A percentile compares a stretch with the other conserved stretches of the same genome.
Evolutionary conservation across 2,113 vertebrate genomes (phyloP).

Genomic region (Phainopepla nitens): DNA sequence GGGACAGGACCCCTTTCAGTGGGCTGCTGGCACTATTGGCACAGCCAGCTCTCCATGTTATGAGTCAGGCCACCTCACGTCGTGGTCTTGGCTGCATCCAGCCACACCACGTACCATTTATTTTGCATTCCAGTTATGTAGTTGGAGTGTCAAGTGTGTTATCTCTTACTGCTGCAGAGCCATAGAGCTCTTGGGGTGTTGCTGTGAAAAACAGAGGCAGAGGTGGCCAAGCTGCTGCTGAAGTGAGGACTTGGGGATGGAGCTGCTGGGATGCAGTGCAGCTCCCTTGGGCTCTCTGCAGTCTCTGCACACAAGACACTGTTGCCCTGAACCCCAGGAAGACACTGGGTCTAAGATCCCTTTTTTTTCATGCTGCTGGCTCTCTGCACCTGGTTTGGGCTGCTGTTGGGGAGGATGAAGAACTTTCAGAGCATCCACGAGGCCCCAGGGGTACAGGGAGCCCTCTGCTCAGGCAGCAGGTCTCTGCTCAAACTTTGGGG

Average conservation of each 20-base stretch:
- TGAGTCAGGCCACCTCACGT: not conserved
- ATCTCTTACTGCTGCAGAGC: not conserved
- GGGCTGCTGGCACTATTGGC: not conserved
- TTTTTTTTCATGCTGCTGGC: not conserved
- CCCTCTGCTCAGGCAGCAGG: not conserved
- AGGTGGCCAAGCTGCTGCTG: not conserved
- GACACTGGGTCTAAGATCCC: not conserved
- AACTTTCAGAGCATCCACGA: fast-evolving
- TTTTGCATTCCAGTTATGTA: not conserved
- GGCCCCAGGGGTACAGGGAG: not conserved
- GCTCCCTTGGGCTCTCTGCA: not conserved
- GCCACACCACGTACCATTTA: not conserved
- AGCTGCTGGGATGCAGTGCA: not conserved
- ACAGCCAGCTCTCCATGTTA: fast-evolving
- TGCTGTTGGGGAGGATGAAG: not conserved
- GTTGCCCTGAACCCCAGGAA: not conserved
- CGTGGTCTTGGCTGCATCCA: fast-evolving
- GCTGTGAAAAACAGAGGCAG: not conserved
- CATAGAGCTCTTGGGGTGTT: not conserved
- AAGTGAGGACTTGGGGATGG: not conserved
- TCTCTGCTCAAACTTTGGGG: not conserved
- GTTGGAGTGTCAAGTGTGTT: not conserved
- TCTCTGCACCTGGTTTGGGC: not conserved
- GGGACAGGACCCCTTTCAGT: not conserved
- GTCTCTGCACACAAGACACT: not conserved